Percentiles rank a stretch among this genome's conserved stretches.
Conservation (phyloP, 2,113 vertebrate genomes). For the Sylvia atricapilla region DNA sequence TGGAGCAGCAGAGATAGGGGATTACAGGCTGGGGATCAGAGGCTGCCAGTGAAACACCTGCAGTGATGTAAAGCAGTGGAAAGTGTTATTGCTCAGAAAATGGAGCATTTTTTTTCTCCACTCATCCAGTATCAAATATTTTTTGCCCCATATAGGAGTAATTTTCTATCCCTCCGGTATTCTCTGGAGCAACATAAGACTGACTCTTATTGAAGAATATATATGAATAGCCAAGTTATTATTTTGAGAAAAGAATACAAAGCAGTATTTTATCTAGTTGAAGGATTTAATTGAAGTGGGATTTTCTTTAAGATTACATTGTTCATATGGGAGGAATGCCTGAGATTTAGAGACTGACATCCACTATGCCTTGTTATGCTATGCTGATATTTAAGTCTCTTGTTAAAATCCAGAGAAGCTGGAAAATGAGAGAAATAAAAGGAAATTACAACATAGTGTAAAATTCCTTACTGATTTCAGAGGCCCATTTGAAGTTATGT, state of each 20-base stretch:
- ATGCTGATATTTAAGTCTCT: not conserved
- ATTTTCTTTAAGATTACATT: not conserved
- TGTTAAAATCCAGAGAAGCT: slow-evolving; percentile 43
- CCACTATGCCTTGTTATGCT: not conserved
- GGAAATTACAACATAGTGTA: not conserved
- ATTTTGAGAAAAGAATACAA: not conserved
- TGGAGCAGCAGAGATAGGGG: not conserved
- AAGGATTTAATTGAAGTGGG: not conserved
- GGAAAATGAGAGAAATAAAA: slow-evolving; percentile 26
- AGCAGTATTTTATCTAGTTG: not conserved
- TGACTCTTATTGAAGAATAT: not conserved
- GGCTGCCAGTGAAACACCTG: not conserved
- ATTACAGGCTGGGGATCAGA: not conserved
- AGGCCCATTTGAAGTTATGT: not conserved
- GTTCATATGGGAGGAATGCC: not conserved
- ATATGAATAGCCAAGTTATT: not conserved
- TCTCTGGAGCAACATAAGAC: not conserved
- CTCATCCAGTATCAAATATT: not conserved
- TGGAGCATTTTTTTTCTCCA: rapidly evolving
- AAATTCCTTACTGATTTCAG: slow-evolving; percentile 23
- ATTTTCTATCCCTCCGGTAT: not conserved
- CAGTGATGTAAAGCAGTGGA: not conserved
- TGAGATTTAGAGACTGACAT: not conserved
- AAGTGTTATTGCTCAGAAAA: not conserved
- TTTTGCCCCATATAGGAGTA: not conserved